phyloP scores from a whole-genome alignment of 2,113 vertebrate species.

The Callaeas wilsoni region DNA sequence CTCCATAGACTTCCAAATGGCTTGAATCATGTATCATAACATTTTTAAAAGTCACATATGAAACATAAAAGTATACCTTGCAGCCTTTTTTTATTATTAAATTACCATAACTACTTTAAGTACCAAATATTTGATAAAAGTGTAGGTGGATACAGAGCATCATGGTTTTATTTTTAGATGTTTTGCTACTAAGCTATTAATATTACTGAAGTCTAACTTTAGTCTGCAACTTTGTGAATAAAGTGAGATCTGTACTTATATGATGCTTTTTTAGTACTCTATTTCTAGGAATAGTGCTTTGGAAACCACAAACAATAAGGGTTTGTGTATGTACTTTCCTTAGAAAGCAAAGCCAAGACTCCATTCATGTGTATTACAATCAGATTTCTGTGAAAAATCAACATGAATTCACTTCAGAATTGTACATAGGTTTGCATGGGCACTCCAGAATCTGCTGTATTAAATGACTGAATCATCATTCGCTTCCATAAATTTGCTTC shows the following conservation, averaged over 20 bases:
- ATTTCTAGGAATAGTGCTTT: background rate
- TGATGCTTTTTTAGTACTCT: background rate
- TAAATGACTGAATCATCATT: background rate
- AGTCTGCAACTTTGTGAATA: background rate
- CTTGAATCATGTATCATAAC: background rate
- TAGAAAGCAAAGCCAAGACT: background rate
- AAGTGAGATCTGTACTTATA: background rate
- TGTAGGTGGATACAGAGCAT: background rate
- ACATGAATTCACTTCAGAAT: background rate
- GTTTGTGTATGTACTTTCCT: background rate
- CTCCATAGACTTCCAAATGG: background rate
- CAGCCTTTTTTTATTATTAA: background rate
- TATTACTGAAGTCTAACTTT: background rate
- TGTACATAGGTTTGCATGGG: background rate
- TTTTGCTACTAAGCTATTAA: background rate
- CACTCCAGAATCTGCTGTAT: background rate
- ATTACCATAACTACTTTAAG: background rate
- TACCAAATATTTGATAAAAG: background rate
- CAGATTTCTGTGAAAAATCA: background rate
- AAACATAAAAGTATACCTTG: background rate
- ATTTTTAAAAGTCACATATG: background rate
- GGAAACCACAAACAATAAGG: background rate
- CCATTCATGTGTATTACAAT: background rate
- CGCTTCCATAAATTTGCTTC: background rate
- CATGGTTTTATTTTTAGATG: background rate